Conservation (phyloP, 2,888 invertebrate species). For the Vesta saturnalis region DNA sequence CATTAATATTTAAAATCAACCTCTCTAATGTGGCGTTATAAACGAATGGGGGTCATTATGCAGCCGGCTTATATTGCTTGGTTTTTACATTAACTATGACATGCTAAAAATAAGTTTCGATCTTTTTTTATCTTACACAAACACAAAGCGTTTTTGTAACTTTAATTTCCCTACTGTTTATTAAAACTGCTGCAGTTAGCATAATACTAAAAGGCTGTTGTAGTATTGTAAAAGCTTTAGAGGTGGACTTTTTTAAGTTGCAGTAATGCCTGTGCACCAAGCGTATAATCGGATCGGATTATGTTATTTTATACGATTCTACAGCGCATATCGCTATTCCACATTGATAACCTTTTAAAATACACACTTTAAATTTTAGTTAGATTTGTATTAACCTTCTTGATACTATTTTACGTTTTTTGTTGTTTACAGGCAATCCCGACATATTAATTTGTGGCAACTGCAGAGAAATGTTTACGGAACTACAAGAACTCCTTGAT, state of each 20-base stretch:
- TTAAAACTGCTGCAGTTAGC: constrained; percentile 29
- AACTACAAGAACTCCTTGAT: constrained; percentile 74
- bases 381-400: background rate
- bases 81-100: constrained; percentile 46
- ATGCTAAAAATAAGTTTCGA: constrained; percentile 38
- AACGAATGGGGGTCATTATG: constrained; percentile 40
- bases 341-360: constrained; percentile 28
- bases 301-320: constrained; percentile 30
- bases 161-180: constrained; percentile 29
- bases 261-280: constrained; percentile 40
- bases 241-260: constrained; percentile 37
- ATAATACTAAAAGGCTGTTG: constrained; percentile 36
- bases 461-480: constrained; percentile 78
- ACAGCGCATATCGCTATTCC: constrained; percentile 32
- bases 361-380: constrained; percentile 8
- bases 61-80: no score
- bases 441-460: constrained; percentile 82
- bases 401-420: constrained; percentile 35
- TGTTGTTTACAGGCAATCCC: constrained; percentile 71
- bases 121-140: constrained; percentile 15
- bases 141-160: constrained; percentile 17
- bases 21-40: constrained; percentile 47
- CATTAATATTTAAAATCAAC: constrained; percentile 56
- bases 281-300: constrained; percentile 43
- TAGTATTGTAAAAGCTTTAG: constrained; percentile 29